Evolutionary conservation across 2,113 vertebrate species (phyloP).

Genomic region (Myotis brandtii): DNA sequence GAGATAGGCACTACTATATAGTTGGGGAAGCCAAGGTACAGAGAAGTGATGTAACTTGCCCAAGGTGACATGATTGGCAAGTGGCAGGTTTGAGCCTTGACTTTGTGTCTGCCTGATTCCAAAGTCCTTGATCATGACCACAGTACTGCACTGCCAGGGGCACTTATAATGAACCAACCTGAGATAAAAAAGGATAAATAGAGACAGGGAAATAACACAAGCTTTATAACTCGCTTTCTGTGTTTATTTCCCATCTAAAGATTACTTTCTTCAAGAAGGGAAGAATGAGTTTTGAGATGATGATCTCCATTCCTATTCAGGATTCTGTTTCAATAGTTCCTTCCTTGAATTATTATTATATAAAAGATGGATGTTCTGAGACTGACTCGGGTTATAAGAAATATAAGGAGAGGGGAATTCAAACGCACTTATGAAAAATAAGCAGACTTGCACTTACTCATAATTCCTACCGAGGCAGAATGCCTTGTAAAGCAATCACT

Average conservation of each 20-base stretch:
- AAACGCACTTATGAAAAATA: slow-evolving; percentile 44
- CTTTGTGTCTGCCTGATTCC: not conserved
- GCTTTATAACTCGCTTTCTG: not conserved
- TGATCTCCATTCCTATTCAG: not conserved
- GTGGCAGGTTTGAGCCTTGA: not conserved
- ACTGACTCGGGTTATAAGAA: not conserved
- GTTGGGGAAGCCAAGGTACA: not conserved
- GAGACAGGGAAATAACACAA: not conserved
- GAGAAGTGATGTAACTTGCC: not conserved
- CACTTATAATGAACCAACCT: not conserved
- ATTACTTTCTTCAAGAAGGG: not conserved
- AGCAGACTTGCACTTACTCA: not conserved
- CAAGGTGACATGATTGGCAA: not conserved
- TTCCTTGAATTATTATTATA: not conserved
- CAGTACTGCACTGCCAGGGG: not conserved
- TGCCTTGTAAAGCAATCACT: slow-evolving; percentile 3
- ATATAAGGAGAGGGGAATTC: not conserved
- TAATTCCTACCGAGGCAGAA: not conserved
- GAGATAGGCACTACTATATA: not conserved
- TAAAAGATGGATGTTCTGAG: slow-evolving; percentile 15
- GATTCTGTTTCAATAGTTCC: not conserved
- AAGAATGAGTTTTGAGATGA: not conserved
- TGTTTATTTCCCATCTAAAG: slow-evolving; percentile 8
- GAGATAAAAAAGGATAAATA: not conserved
- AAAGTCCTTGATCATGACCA: not conserved